Evolutionary conservation across 2,888 invertebrate genomes (phyloP), one percentile per base, ranked within the genome.

Genomic region (Uloborus plumipes): DNA sequence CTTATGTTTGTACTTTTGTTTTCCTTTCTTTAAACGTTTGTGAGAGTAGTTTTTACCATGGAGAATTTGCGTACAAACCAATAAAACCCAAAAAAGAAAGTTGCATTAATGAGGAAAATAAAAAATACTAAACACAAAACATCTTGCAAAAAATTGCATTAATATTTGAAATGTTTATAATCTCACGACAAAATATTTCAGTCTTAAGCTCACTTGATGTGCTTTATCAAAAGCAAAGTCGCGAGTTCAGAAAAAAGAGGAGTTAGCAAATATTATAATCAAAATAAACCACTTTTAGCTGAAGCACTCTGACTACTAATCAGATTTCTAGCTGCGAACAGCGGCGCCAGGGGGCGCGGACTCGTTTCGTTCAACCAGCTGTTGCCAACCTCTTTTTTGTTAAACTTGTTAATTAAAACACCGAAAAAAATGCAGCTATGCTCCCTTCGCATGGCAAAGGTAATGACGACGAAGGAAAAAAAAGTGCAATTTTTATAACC

Each of bases 111-210:
- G 18, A 14, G n/a, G 26, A 49, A 49, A n/a, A 59, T 49, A 71
- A 65, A 55, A 66, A 66, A 31, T 50, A 77, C 15, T 50, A 49
- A 51, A 31, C 50, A 69, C 31, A 39, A 39, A 39, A 39, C 39
- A 39, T 9, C 39, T 39, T 9, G 39, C 39, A 39, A 77, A 77
- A 76, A 77, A 77, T 77, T 66, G 71, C 77, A 77, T 77, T 77
- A 77, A 77, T 77, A 77, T 77, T 77, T 77, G 66, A 77, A 77
- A 77, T 77, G 77, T 77, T 77, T 77, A 71, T 77, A 77, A 77
- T 77, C 77, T 77, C 20, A 59, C 70, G 77, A 77, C 77, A 71
- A 77, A 50, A 77, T 77, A 77, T 77, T 77, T 77, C 71, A 77
- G 65, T 64, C 64, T 64, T 77, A 77, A 77, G 77, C 70, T 61